Conservation (phyloP, 1,140 invertebrate genomes). For the Rhagoletis zephyria region DNA sequence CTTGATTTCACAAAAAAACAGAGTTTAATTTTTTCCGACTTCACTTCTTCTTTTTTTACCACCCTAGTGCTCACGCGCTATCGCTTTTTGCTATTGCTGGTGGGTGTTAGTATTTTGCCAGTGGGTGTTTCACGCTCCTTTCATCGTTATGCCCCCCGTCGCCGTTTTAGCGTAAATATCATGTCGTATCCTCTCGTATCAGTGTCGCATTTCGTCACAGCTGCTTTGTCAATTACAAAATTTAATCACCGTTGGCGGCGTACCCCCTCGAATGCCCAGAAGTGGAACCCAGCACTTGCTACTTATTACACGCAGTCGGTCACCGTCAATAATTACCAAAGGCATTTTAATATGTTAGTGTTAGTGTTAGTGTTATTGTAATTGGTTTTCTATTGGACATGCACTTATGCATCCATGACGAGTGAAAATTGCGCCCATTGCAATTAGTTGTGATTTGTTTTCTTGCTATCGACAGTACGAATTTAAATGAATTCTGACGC, state of each 20-base stretch:
- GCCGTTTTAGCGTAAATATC: too few species aligned
- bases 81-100: too few species aligned
- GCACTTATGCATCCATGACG: neutral
- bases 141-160: neutral
- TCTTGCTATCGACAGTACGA: neutral
- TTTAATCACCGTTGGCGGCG: constrained; percentile 42
- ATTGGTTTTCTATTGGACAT: neutral
- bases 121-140: neutral
- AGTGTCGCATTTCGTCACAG: constrained; percentile 26
- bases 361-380: constrained; percentile 10
- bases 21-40: too few species aligned
- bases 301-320: neutral
- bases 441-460: constrained; percentile 39
- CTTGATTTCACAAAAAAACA: too few species aligned
- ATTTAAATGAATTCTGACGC: constrained; percentile 29
- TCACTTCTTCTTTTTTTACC: too few species aligned
- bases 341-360: neutral
- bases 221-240: constrained; percentile 1
- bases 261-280: neutral
- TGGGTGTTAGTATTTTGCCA: neutral
- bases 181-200: too few species aligned
- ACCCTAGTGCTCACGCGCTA: too few species aligned
- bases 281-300: constrained; percentile 65
- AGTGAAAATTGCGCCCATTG: neutral
- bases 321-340: neutral